Evolutionary conservation across 2,888 invertebrate genomes (phyloP), one percentile per base, ranked within the genome.

Genomic region (Syrphus vitripennis): DNA sequence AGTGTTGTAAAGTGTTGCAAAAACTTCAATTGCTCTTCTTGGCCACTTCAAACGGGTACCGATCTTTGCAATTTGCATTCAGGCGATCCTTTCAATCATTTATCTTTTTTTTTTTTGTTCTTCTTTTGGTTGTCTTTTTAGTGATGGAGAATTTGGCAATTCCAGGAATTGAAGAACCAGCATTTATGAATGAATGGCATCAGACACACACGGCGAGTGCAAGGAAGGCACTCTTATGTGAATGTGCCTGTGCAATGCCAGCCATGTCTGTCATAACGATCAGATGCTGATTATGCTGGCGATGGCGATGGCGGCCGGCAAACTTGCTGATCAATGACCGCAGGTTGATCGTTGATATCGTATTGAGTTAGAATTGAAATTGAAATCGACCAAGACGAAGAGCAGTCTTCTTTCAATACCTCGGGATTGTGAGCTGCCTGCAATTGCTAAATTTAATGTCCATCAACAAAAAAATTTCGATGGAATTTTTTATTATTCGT

Each of bases 31-130:
- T 86, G 81, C 77, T 78, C 69, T 77, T 53, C 63, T 69, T 70
- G 74, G 70, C 70, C 69, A 86, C 86, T 86, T 86, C 86, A 86
- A 86, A 86, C 81, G 77, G 42, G 65, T 63, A 78, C 86, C 86
- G 86, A 86, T 86, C 69, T 57, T 34, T 74, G 82, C 82, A 86
- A 86, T 86, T 86, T 86, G 86, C 86, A 86, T 86, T 82, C 82
- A 82, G 81, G 86, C 81, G 82, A 82, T 86, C 82, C 86, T 86
- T 82, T 86, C 86, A 86, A 82, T 86, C 77, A 86, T 82, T 70
- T 75, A 24, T 40, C 40, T 63, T 57, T 42, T 7, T 37, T 40
- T 24, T 63, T 57, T 42, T 71, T 34, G 19, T 55, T 65, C 37
- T 42, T 69, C 21, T 53, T 45, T 14, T 7, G 2, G 9, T 67